These are phyloP conservation scores for Danio tinwini DNA, from an alignment of 2,797 vertebrate species.

Conservation along the genomic window DNA sequence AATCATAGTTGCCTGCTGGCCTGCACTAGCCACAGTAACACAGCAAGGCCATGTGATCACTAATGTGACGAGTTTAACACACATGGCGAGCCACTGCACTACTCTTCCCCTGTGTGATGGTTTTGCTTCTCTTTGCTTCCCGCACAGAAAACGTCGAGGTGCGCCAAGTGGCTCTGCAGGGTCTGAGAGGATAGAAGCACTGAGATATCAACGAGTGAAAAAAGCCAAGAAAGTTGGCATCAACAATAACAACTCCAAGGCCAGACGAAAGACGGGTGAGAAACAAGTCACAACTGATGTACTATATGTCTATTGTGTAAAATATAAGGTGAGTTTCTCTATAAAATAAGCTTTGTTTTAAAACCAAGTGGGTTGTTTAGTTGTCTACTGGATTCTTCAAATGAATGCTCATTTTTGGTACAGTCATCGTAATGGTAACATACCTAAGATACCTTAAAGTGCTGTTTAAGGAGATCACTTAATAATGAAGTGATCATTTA, in stretches of 20 bases:
- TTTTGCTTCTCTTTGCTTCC: slow-evolving; percentile 67
- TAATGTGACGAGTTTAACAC: slow-evolving; percentile 66
- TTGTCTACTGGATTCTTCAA: background rate
- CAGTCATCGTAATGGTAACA: background rate
- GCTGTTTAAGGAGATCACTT: background rate
- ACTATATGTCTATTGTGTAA: background rate
- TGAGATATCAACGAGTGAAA: slow-evolving; percentile 98
- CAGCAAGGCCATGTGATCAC: slow-evolving; percentile 65
- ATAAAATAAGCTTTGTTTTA: background rate
- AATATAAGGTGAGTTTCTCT: background rate
- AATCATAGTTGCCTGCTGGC: slow-evolving; percentile 72
- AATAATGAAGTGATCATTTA: background rate
- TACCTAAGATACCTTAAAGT: background rate
- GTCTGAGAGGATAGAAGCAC: slow-evolving; percentile 99
- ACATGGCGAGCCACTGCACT: slow-evolving; percentile 61
- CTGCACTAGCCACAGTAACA: slow-evolving; percentile 67
- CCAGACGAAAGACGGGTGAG: slow-evolving; percentile 95
- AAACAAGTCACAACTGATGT: slow-evolving; percentile 8
- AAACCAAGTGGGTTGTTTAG: background rate
- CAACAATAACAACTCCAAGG: slow-evolving; percentile 95
- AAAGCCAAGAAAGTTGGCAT: slow-evolving; percentile 96
- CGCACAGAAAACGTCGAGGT: slow-evolving; percentile 82
- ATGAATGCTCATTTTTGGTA: background rate
- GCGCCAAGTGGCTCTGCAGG: slow-evolving; percentile 87
- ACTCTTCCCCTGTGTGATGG: slow-evolving; percentile 70